phyloP scores from a whole-genome alignment of 1,140 invertebrate genomes.

The Drosophila chauvacae region DNA sequence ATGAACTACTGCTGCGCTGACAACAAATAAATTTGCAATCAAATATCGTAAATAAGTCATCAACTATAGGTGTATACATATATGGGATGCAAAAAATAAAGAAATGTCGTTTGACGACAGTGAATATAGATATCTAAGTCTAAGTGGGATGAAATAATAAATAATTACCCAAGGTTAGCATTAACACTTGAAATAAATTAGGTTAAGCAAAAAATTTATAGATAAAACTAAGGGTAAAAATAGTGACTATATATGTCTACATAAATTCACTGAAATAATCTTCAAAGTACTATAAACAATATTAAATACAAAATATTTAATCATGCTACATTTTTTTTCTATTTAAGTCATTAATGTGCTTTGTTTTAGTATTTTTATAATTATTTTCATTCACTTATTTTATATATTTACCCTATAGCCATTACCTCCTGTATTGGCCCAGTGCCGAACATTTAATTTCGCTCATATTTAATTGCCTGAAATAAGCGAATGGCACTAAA shows the following conservation, averaged over 20 bases:
- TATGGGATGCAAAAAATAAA: not conserved
- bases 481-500: slow-evolving; percentile 72
- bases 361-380: not conserved
- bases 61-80: slow-evolving; percentile 21
- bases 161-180: not conserved
- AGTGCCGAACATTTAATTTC: slow-evolving; percentile 61
- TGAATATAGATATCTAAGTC: not conserved
- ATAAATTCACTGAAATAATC: too few species aligned
- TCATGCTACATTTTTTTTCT: not conserved
- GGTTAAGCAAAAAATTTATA: not conserved
- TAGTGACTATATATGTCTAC: too few species aligned
- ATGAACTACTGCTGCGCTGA: slow-evolving; percentile 24
- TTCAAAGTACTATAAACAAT: not conserved
- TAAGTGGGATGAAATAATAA: not conserved
- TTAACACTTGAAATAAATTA: not conserved
- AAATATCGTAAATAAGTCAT: slow-evolving; percentile 69
- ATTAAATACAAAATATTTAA: not conserved
- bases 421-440: slow-evolving; percentile 21
- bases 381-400: not conserved
- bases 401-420: not conserved
- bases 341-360: rapidly evolving
- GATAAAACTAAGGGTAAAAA: not conserved
- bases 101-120: slow-evolving; percentile 24
- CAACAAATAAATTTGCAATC: slow-evolving; percentile 60
- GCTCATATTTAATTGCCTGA: slow-evolving; percentile 69